Percentiles rank a stretch among this genome's conserved stretches.
phyloP scores from a whole-genome alignment of 1,140 invertebrate genomes.

The Pemphigus obesinymphae region DNA sequence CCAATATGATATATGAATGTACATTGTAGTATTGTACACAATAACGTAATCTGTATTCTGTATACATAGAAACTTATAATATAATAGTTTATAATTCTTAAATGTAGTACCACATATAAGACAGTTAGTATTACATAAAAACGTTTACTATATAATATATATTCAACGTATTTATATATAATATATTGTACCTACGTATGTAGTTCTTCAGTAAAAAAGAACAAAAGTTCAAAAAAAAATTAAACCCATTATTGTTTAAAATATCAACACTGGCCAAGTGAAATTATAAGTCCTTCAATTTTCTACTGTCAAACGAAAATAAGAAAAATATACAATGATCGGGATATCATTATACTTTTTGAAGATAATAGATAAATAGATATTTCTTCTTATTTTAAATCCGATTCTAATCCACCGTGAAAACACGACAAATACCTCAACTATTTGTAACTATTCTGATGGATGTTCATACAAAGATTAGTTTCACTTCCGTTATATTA shows the following conservation, averaged over 20 bases:
- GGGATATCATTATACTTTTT: slow-evolving; percentile 8
- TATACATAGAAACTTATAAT: no score
- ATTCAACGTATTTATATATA: no score
- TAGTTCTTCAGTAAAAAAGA: neutral
- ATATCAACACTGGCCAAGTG: neutral
- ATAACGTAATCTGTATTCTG: no score
- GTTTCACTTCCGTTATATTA: slow-evolving; percentile 18
- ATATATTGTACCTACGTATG: no score
- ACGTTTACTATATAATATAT: no score
- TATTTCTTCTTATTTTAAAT: slow-evolving; percentile 13
- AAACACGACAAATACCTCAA: slow-evolving; percentile 13
- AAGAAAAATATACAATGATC: slow-evolving; percentile 24
- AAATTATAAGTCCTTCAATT: slow-evolving; percentile 21
- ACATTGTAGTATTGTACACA: no score
- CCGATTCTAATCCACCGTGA: slow-evolving; percentile 35
- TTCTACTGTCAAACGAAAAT: slow-evolving; percentile 21
- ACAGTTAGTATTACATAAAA: no score
- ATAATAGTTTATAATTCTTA: no score
- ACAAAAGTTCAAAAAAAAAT: neutral
- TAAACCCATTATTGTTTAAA: neutral
- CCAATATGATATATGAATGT: no score
- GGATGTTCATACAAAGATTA: slow-evolving; percentile 10
- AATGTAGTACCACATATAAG: no score
- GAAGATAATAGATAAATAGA: neutral
- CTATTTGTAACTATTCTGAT: neutral